Evolutionary conservation across 2,113 vertebrate genomes (phyloP), one percentile per base, ranked within the genome.

Genomic region (Coracopsis vasa): DNA sequence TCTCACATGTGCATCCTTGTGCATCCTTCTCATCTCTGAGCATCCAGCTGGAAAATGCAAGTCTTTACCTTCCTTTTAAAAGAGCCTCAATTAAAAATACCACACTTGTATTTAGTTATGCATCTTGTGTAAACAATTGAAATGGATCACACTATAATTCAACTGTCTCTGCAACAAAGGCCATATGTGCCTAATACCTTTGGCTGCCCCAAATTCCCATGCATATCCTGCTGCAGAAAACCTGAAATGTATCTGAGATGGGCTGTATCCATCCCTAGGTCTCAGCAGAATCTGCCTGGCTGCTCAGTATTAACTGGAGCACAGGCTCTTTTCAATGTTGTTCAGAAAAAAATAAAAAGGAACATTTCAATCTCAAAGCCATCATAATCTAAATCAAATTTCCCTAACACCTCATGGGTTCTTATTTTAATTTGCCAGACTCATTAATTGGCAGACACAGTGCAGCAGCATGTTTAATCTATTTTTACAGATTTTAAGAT

Each of bases 401-500:
- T 95, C 51, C 27, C 20, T 93, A 73, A 66, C 91, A 82, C 50
- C 69, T 93, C 95, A 80, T 91, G 88, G 86, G 73, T 90, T 95
- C 78, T 50, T 86, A 44, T 67, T 94, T 91, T 91, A 92, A 92
- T 97, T 92, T 94, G 47, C 88, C 73, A 97, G 81, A 53, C 69
- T 60, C 29, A 61, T 80, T 95, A 97, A 96, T 54, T 95, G 84
- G 64, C 81, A 95, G 82, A 16, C 73, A 78, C 70, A 80, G 73
- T 72, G 80, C 79, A 95, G 79, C 65, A 84, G 66, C 62, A 62
- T 54, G 42, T 77, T 92, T 94, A 91, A 96, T 94, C 75, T 95
- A 65, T 91, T 96, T 91, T 94, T 89, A 96, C 79, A 85, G 81
- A 92, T 94, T 86, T 92, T 77, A 89, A 95, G 90, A 96, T 88